Percentiles rank a stretch among this genome's conserved stretches.
Evolutionary conservation across 2,113 vertebrate genomes (phyloP).

Genomic region (Ptyas mucosa): DNA sequence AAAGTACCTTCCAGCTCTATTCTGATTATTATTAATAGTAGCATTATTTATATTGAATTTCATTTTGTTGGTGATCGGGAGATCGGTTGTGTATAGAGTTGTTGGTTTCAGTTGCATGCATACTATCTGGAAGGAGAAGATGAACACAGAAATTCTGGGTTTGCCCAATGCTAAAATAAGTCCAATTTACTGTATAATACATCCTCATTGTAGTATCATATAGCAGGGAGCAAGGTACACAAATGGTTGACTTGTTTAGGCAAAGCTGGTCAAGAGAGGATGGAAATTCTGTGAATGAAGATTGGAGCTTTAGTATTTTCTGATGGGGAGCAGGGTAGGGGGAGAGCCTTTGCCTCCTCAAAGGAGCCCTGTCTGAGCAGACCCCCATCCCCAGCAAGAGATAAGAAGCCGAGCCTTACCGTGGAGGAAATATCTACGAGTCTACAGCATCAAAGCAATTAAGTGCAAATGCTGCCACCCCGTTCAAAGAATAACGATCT

Average conservation of each 20-base stretch:
- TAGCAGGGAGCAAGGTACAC: not conserved
- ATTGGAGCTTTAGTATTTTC: not conserved
- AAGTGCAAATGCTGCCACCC: not conserved
- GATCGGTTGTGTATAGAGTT: not conserved
- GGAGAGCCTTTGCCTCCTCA: not conserved
- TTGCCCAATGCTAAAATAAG: not conserved
- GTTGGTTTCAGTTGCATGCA: not conserved
- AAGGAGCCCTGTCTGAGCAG: not conserved
- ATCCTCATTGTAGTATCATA: not conserved
- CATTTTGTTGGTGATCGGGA: not conserved
- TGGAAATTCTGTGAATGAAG: not conserved
- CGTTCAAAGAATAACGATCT: not conserved
- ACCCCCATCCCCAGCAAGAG: not conserved
- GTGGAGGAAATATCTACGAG: not conserved
- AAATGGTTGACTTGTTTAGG: not conserved
- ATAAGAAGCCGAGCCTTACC: rapidly evolving
- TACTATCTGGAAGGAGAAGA: not conserved
- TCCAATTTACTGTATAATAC: not conserved
- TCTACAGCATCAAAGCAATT: not conserved
- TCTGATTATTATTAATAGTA: no score
- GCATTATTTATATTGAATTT: no score
- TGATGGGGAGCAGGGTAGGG: not conserved
- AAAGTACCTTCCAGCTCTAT: not conserved
- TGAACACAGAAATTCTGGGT: not conserved
- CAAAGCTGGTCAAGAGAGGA: not conserved